Conservation (phyloP, 2,797 vertebrate genomes). For the Intellagama lesueurii region DNA sequence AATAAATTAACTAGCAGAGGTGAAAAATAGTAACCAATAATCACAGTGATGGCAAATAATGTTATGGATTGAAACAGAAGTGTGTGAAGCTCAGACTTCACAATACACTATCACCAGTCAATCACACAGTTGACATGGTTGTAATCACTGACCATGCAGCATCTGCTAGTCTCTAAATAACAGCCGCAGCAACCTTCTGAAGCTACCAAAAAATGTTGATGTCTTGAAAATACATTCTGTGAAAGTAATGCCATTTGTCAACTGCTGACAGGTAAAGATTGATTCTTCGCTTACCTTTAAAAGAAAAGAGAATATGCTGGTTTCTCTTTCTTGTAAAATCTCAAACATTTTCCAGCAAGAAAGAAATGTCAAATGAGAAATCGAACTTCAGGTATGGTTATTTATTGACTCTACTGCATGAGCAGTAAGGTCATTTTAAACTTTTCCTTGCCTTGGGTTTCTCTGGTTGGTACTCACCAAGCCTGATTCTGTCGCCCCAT, state of each 20-base stretch:
- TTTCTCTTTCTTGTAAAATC: conserved; percentile 56
- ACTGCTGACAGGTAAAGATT: conserved; percentile 56
- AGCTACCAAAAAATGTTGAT: conserved; percentile 41
- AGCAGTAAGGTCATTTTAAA: neutral
- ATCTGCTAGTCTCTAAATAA: conserved; percentile 61
- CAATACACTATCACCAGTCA: conserved; percentile 10
- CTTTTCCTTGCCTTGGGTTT: neutral
- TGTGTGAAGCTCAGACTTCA: conserved; percentile 28
- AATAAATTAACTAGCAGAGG: neutral
- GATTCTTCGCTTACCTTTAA: conserved; percentile 52
- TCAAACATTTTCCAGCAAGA: conserved; percentile 31
- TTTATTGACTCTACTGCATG: neutral
- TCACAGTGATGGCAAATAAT: conserved; percentile 17
- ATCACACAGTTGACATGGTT: conserved; percentile 13
- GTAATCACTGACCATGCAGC: conserved; percentile 53
- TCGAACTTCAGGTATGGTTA: conserved; percentile 17
- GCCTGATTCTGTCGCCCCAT: neutral
- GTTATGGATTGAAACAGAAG: conserved; percentile 29
- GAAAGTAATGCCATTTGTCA: conserved; percentile 57
- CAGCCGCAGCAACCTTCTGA: conserved; percentile 46
- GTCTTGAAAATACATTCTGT: conserved; percentile 50
- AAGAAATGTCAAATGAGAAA: conserved; percentile 56
- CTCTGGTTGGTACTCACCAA: neutral
- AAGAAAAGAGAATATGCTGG: conserved; percentile 56
- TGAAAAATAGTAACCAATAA: neutral